A percentile compares a stretch with the other conserved stretches of the same genome.
Evolutionary conservation across 2,113 vertebrate genomes (phyloP).

Genomic region (Madoqua kirkii): DNA sequence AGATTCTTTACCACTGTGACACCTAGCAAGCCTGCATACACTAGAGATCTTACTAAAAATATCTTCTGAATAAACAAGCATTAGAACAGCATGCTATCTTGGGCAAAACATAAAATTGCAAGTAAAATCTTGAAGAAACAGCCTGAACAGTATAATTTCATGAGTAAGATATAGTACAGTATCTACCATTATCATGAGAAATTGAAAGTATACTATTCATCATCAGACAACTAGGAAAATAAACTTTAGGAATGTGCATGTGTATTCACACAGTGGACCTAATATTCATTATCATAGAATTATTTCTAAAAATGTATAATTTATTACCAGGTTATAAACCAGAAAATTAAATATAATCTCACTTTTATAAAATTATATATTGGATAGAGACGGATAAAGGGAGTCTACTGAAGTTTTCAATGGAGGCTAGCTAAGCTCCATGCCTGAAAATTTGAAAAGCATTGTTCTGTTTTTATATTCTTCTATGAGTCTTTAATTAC

Average conservation of each 20-base stretch:
- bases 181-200: neutral
- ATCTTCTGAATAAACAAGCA: conserved; percentile 10
- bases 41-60: neutral
- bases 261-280: neutral
- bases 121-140: neutral
- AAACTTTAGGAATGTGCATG: neutral
- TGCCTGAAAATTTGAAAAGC: neutral
- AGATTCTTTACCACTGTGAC: neutral
- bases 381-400: neutral
- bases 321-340: neutral
- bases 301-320: neutral
- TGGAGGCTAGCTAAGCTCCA: neutral
- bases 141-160: neutral
- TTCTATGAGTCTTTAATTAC: neutral
- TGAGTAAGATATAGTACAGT: neutral
- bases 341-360: neutral
- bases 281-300: neutral
- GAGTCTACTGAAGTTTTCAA: neutral
- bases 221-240: conserved; percentile 7
- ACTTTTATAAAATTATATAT: neutral
- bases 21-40: neutral
- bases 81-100: neutral
- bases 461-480: neutral
- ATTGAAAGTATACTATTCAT: neutral
- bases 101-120: conserved; percentile 5